These are phyloP conservation scores for Anguilla japonica DNA, from an alignment of 2,113 vertebrate species.

Conservation along the genomic window DNA sequence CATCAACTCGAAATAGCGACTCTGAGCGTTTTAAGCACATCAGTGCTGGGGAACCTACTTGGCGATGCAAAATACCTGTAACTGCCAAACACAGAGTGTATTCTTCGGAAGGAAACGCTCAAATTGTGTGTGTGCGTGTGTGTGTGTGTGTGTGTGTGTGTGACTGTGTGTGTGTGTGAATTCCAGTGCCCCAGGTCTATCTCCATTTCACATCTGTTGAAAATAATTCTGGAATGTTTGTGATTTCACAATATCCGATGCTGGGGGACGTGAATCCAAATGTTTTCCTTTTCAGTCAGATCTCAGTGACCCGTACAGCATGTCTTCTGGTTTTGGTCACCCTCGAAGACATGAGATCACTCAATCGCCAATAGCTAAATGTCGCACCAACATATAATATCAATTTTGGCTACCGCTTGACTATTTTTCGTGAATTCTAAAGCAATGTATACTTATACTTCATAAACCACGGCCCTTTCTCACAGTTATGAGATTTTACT, in stretches of 20 bases:
- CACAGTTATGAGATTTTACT: no score
- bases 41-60: slow-evolving; percentile 48
- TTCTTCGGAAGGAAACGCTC: slow-evolving; percentile 36
- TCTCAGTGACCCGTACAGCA: neutral
- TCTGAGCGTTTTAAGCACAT: slow-evolving; percentile 67
- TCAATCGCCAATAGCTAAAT: neutral
- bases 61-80: slow-evolving; percentile 55
- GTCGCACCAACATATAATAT: neutral
- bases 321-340: neutral
- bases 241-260: neutral
- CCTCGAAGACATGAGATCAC: neutral
- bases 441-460: no score
- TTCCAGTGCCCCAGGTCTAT: neutral
- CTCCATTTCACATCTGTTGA: neutral
- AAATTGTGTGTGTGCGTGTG: neutral
- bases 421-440: neutral
- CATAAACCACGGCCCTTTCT: no score
- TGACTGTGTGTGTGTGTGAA: neutral
- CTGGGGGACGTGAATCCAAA: neutral
- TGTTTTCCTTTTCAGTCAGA: neutral
- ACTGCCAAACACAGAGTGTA: slow-evolving; percentile 48
- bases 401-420: neutral
- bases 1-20: slow-evolving; percentile 51
- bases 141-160: no score
- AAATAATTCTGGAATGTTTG: neutral